A percentile compares a stretch with the other conserved stretches of the same genome.
Evolutionary conservation across 2,888 invertebrate species (phyloP).

Genomic region (Yponomeuta sedellus): DNA sequence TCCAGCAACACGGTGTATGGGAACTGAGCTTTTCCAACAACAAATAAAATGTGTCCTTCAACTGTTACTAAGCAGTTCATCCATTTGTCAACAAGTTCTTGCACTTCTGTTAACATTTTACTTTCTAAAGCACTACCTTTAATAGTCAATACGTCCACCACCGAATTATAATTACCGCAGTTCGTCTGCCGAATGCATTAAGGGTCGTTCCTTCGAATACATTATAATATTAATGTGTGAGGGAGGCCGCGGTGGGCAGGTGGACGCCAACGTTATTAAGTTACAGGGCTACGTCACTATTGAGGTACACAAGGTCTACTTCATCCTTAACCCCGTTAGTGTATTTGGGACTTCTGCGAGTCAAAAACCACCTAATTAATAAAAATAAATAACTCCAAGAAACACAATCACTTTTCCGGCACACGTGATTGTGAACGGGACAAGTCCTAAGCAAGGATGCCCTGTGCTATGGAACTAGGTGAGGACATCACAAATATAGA

Average conservation of each 20-base stretch:
- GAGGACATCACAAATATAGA: too few relatives aligned
- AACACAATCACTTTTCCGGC: too few relatives aligned
- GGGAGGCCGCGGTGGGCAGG: conserved; percentile 49
- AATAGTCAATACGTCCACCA: conserved; percentile 71
- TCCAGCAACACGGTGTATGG: too few relatives aligned
- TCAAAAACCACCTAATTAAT: too few relatives aligned
- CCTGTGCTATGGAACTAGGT: too few relatives aligned
- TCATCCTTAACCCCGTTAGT: not conserved
- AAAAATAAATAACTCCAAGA: too few relatives aligned
- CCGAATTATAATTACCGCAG: conserved; percentile 68
- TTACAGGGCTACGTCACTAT: conserved; percentile 32
- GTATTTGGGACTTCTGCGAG: not conserved
- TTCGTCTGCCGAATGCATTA: conserved; percentile 61
- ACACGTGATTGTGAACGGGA: too few relatives aligned
- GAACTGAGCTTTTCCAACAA: too few relatives aligned
- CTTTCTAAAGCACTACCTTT: conserved; percentile 23
- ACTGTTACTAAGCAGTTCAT: too few relatives aligned
- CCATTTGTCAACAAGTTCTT: too few relatives aligned
- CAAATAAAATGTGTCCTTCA: too few relatives aligned
- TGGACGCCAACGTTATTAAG: conserved; percentile 57
- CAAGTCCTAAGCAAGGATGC: too few relatives aligned
- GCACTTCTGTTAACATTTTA: conserved; percentile 18
- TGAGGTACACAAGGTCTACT: not conserved
- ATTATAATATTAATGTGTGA: conserved; percentile 60
- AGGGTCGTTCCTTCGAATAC: conserved; percentile 57